Evolutionary conservation across 2,888 invertebrate genomes (phyloP), one percentile per base, ranked within the genome.

Genomic region (Drosophila stalkeri): DNA sequence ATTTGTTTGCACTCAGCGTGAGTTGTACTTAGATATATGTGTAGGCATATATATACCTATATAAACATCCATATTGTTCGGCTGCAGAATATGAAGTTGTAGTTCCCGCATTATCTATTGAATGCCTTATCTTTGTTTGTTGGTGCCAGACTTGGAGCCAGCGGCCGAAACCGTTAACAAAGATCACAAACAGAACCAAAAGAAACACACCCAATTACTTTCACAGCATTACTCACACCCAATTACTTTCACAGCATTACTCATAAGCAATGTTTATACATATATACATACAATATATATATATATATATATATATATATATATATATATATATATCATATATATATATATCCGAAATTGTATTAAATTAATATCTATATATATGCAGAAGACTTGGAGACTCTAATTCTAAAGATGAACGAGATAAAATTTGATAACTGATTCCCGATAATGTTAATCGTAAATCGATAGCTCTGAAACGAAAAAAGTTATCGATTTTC

Each of bases 61-160:
- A 20, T 35, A 14, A n/a, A n/a, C n/a, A n/a, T n/a, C n/a, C n/a
- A n/a, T n/a, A 78, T 62, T 67, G 70, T 75, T 78, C 46, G 49
- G 49, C 47, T 72, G 64, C 67, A 84, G 57, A 64, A 62, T 51
- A 59, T 51, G 47, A 61, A 73, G 47, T 70, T 56, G 44, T 75
- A 62, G 71, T 66, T 72, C 52, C 46, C 46, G 68, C 23, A 33
- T 35, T 74, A 70, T 69, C 77, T 77, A 14, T 23, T 80, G 66
- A 89, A 81, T 89, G 81, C 72, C 59, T 89, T 83, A 83, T 83
- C 83, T 84, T 83, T 83, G 89, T 83, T 77, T 65, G 43, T 56
- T 8, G 7, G 23, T 46, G 14, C 44, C 20, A 46, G 44, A 23
- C 44, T 7, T 46, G 37, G 20, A n/a, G 3, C 41, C 47, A 31